Evolutionary conservation across 2,888 invertebrate species (phyloP).

Genomic region (Flexamia atlantica): DNA sequence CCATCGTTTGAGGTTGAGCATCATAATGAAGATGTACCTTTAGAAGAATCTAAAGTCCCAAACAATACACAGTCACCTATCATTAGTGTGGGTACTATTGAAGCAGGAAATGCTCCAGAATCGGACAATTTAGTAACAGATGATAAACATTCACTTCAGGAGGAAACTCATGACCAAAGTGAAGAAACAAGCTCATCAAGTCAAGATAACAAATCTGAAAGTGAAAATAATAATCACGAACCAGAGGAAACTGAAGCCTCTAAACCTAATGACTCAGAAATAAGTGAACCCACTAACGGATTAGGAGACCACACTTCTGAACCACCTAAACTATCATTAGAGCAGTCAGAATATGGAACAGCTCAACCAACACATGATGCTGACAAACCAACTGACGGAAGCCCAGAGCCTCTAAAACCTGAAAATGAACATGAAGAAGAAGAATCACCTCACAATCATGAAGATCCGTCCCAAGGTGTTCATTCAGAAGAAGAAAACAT

Average conservation of each 20-base stretch:
- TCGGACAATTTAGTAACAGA: neutral
- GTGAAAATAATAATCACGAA: constrained; percentile 15
- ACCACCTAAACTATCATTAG: constrained; percentile 64
- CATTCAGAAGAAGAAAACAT: constrained; percentile 65
- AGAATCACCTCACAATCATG: constrained; percentile 64
- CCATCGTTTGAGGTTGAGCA: neutral
- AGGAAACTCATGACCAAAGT: neutral
- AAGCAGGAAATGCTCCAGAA: neutral
- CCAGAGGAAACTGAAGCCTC: neutral
- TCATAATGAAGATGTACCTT: constrained; percentile 12
- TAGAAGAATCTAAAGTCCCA: neutral
- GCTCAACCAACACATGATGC: constrained; percentile 66
- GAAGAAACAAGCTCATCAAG: neutral
- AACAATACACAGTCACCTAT: neutral
- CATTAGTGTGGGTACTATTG: neutral
- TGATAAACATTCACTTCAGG: neutral
- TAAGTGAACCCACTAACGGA: constrained; percentile 6
- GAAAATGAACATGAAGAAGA: constrained; percentile 67
- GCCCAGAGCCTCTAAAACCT: constrained; percentile 63
- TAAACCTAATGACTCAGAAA: constrained; percentile 58
- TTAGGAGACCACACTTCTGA: constrained; percentile 53
- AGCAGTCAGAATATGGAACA: constrained; percentile 61
- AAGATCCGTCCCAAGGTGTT: constrained; percentile 58
- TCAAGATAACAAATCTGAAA: neutral
- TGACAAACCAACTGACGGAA: constrained; percentile 65